Evolutionary conservation across 2,113 vertebrate genomes (phyloP).

Genomic region (Phylloscopus trochilus): DNA sequence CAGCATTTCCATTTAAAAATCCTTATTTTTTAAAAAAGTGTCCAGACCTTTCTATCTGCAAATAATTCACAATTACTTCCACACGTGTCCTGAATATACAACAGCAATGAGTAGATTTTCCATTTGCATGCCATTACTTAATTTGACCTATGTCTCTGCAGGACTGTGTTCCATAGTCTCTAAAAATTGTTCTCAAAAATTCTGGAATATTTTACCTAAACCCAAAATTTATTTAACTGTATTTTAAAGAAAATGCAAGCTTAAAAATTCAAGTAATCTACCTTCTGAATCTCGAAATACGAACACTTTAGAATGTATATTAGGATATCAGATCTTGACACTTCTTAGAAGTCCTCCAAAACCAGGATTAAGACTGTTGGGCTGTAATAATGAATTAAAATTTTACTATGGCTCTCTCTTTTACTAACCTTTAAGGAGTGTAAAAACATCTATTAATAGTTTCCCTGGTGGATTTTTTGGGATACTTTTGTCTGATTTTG

Average conservation of each 20-base stretch:
- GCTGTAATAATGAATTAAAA: neutral
- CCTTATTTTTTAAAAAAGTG: neutral
- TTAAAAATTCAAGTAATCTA: neutral
- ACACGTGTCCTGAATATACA: neutral
- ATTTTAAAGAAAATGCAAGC: neutral
- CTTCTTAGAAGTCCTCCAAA: neutral
- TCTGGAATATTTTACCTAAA: neutral
- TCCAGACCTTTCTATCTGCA: neutral
- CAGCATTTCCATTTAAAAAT: slow-evolving; percentile 17
- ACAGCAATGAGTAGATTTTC: neutral
- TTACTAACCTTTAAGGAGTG: neutral
- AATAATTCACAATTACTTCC: neutral
- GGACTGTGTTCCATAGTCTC: neutral
- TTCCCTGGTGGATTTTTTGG: neutral
- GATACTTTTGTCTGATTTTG: neutral
- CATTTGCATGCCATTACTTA: neutral
- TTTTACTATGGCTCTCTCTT: neutral
- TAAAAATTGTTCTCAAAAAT: neutral
- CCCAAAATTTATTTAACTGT: neutral
- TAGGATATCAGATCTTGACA: neutral
- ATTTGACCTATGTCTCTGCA: neutral
- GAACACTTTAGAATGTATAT: neutral
- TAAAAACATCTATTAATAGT: neutral
- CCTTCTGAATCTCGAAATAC: neutral
- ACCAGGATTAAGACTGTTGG: neutral